Base-by-base conservation (phyloP, 2,888 invertebrate species). In the Diarsia mendica region DNA sequence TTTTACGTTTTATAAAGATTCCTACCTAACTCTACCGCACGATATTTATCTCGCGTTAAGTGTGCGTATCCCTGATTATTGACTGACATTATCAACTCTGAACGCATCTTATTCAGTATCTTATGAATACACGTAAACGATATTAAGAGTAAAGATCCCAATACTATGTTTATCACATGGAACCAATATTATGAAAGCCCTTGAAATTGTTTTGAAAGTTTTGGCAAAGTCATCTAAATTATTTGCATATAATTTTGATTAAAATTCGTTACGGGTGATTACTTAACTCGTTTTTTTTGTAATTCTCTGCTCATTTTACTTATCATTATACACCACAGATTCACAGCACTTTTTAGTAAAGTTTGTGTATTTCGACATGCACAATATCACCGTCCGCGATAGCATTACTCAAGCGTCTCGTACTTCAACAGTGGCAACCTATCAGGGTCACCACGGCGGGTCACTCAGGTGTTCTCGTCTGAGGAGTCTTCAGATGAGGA, bases 401-500 rank as follows among this genome's bases (percentile, higher is more conserved):
- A 63, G 64, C 67, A 74, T 92, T 91, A 95, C 83, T 96, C 94
- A 88, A 96, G 91, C 78, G 96, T 96, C 89, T 90, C 94, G 85
- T 96, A 96, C 83, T 94, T 95, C 80, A 96, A 90, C 28, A 96
- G 96, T 96, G 96, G 96, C 91, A 96, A 95, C 96, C 96, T 87
- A 77, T 96, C 96, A 72, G 91, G 95, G 94, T 95, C 92, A 90
- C 96, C 96, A 96, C 96, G 95, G 83, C 95, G 95, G 91, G 91
- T 92, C 90, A 95, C 96, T 96, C 96, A 96, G 95, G 96, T 96
- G 90, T 95, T 95, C 73, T 96, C 96, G 75, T 96, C 96, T 3
- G 96, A 96, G 6, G 96, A 96, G 68, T 96, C 96, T 44, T 96
- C 96, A 72, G 96, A 96, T 6, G 98, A 97, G 66, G 97, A 97